A percentile compares a stretch with the other conserved stretches of the same genome.
These are phyloP conservation scores for Varecia variegata DNA, from an alignment of 2,797 vertebrate genomes.

Conservation along the genomic window DNA sequence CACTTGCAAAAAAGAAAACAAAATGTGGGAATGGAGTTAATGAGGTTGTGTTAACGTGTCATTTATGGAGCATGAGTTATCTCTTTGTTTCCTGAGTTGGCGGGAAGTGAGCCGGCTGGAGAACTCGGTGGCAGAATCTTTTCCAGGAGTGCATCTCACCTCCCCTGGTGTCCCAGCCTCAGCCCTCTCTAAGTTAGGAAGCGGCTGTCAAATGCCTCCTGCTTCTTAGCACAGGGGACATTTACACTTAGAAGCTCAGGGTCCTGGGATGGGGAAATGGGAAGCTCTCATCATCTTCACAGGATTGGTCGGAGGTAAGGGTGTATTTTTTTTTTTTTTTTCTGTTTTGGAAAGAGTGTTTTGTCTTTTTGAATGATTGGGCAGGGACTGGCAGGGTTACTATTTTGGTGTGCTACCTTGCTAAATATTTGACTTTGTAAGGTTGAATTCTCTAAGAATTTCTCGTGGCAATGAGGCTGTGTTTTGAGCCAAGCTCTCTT, in stretches of 20 bases:
- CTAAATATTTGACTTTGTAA: constrained; percentile 64
- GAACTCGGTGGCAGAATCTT: background rate
- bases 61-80: constrained; percentile 60
- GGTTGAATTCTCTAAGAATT: constrained; percentile 70
- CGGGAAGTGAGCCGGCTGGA: constrained; percentile 58
- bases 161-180: background rate
- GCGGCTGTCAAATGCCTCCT: background rate
- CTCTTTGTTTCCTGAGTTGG: constrained; percentile 39
- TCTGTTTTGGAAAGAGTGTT: constrained; percentile 60
- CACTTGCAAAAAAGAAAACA: constrained; percentile 30
- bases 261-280: background rate
- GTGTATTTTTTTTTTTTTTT: background rate
- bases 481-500: constrained; percentile 64
- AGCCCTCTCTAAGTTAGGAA: background rate
- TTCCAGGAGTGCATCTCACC: background rate
- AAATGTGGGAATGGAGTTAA: constrained; percentile 62
- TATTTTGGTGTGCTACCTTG: constrained; percentile 19
- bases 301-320: background rate
- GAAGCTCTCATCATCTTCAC: background rate
- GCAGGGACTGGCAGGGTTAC: background rate
- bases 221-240: background rate
- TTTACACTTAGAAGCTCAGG: background rate
- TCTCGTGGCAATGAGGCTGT: constrained; percentile 36
- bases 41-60: constrained; percentile 60
- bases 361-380: constrained; percentile 52